phyloP scores from a whole-genome alignment of 2,888 invertebrate species.

The Drosophila maculinotata region DNA sequence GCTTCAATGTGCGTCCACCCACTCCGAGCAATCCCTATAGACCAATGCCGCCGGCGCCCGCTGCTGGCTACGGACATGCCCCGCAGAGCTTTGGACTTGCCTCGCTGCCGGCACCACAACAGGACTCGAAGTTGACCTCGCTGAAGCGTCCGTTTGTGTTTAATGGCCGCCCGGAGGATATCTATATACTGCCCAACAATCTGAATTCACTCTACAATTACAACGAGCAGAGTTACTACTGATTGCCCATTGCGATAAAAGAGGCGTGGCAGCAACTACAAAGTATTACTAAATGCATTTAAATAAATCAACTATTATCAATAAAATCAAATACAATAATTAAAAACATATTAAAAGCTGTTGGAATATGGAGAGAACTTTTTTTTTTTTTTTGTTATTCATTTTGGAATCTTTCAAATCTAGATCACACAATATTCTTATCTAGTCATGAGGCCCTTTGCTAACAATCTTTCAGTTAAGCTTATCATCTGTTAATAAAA shows the following conservation, averaged over 20 bases:
- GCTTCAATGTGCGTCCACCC: constrained; percentile 70
- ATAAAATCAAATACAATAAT: constrained; percentile 1
- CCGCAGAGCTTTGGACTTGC: constrained; percentile 63
- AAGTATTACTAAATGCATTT: constrained; percentile 67
- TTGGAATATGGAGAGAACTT: too few relatives aligned
- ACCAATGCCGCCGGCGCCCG: constrained; percentile 41
- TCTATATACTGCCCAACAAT: constrained; percentile 83
- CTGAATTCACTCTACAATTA: constrained; percentile 80
- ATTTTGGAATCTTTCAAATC: too few relatives aligned
- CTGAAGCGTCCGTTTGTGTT: constrained; percentile 91
- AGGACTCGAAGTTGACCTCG: constrained; percentile 89
- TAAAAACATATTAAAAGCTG: not conserved
- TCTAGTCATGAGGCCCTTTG: not conserved
- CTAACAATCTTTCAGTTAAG: not conserved
- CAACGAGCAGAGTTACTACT: constrained; percentile 71
- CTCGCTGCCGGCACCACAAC: constrained; percentile 61
- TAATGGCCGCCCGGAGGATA: constrained; percentile 88
- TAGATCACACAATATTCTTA: too few relatives aligned
- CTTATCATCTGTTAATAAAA: not conserved
- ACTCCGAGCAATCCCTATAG: constrained; percentile 68
- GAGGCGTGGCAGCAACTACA: constrained; percentile 29
- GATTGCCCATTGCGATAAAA: not conserved
- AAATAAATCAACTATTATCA: constrained; percentile 12
- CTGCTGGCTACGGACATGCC: constrained; percentile 43
- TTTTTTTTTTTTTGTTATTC: too few relatives aligned